These are phyloP conservation scores for Lepilemur ruficaudatus DNA, from an alignment of 2,797 vertebrate species.

Conservation along the genomic window DNA sequence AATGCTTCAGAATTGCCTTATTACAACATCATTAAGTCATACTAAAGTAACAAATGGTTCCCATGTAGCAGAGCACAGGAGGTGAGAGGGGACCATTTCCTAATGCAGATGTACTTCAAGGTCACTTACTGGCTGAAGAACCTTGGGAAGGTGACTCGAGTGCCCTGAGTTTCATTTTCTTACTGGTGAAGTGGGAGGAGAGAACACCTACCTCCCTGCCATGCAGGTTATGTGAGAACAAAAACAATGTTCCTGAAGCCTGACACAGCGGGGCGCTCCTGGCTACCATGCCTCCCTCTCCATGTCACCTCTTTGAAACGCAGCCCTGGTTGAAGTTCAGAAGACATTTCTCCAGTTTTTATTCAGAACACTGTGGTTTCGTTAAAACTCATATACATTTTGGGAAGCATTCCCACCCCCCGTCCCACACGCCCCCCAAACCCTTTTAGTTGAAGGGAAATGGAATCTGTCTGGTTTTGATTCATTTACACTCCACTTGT, in stretches of 20 bases:
- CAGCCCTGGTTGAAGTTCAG: not conserved
- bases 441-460: conserved; percentile 54
- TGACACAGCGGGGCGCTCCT: not conserved
- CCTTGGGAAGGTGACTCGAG: not conserved
- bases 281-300: not conserved
- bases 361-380: conserved; percentile 8
- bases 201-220: too few species aligned
- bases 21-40: not conserved
- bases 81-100: not conserved
- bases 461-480: conserved; percentile 70
- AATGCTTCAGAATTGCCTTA: not conserved
- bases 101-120: not conserved
- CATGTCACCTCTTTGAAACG: not conserved
- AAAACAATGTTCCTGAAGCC: not conserved
- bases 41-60: not conserved
- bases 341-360: conserved; percentile 8
- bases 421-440: not conserved
- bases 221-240: accelerated
- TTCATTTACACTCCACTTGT: conserved; percentile 64
- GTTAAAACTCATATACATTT: not conserved
- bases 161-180: not conserved
- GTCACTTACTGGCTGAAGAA: not conserved
- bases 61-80: not conserved
- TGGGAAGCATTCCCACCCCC: not conserved
- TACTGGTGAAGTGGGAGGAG: not conserved